phyloP scores from a whole-genome alignment of 2,888 invertebrate species.

The Ypsolopha sequella region DNA sequence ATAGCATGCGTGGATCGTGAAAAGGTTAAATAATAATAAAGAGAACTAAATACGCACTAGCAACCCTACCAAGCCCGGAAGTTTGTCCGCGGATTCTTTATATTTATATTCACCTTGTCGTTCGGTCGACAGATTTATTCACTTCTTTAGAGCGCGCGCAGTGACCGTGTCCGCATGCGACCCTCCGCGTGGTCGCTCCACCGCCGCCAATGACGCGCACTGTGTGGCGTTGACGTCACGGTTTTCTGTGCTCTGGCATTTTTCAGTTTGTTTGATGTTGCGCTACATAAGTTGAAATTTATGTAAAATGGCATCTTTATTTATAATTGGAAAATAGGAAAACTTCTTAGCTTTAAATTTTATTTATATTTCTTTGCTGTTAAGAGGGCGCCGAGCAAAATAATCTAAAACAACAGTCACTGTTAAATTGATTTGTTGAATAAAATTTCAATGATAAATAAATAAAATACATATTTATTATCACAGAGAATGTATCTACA shows the following conservation, averaged over 20 bases:
- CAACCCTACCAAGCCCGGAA: conserved; percentile 53
- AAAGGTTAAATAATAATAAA: background rate
- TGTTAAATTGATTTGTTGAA: too few species aligned
- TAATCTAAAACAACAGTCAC: too few species aligned
- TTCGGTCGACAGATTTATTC: conserved; percentile 63
- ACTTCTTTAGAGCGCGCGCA: conserved; percentile 66
- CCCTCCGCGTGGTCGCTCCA: conserved; percentile 29
- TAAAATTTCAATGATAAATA: too few species aligned
- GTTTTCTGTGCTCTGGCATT: background rate
- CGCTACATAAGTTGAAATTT: background rate
- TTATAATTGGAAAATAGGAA: too few species aligned
- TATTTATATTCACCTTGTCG: conserved; percentile 70
- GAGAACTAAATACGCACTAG: background rate
- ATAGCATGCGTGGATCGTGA: background rate
- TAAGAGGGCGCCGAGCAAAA: too few species aligned
- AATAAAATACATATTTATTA: too few species aligned
- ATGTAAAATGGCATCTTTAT: background rate
- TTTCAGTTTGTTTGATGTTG: background rate
- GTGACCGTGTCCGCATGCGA: conserved; percentile 51
- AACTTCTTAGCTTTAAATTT: too few species aligned
- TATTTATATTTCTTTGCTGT: too few species aligned
- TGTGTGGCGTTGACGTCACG: conserved; percentile 8
- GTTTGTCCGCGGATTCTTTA: conserved; percentile 67
- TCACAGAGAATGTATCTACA: too few species aligned
- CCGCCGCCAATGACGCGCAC: conserved; percentile 21